Evolutionary conservation across 2,888 invertebrate genomes (phyloP).

Genomic region (Dermolepida albohirtum): DNA sequence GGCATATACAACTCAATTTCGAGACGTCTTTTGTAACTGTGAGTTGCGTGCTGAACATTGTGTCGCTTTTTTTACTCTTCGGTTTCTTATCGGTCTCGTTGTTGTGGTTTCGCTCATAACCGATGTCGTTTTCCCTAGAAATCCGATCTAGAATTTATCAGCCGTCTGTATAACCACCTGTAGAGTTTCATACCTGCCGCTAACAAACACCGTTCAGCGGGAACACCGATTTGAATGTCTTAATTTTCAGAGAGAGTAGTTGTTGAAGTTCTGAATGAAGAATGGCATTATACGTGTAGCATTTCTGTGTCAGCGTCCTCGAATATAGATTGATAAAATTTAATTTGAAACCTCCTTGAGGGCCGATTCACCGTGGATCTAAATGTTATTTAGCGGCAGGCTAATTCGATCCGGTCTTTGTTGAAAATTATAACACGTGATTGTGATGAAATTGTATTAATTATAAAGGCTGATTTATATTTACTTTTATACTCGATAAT

Average conservation of each 20-base stretch:
- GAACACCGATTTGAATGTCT: too few relatives aligned
- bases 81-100: constrained; percentile 31
- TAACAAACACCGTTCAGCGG: constrained; percentile 6
- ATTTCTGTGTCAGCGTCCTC: constrained; percentile 10
- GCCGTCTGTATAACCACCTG: constrained; percentile 27
- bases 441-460: constrained; percentile 18
- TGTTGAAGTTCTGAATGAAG: too few relatives aligned
- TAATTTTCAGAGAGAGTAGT: background rate
- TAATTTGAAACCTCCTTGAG: too few relatives aligned
- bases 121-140: constrained; percentile 13
- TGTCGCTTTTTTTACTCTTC: constrained; percentile 53
- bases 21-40: too few relatives aligned
- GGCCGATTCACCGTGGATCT: too few relatives aligned
- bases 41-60: constrained; percentile 49
- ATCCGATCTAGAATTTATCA: constrained; percentile 15
- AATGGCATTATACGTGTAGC: constrained; percentile 6
- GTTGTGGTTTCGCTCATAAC: constrained; percentile 7
- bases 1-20: too few relatives aligned
- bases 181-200: constrained; percentile 22
- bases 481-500: too few relatives aligned
- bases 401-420: constrained; percentile 8
- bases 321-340: too few relatives aligned
- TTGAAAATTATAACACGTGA: constrained; percentile 13
- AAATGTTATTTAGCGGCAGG: too few relatives aligned
- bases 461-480: constrained; percentile 10